These are phyloP conservation scores for Cricetomys ansorgei DNA, from an alignment of 2,113 vertebrate genomes.

Conservation along the genomic window DNA sequence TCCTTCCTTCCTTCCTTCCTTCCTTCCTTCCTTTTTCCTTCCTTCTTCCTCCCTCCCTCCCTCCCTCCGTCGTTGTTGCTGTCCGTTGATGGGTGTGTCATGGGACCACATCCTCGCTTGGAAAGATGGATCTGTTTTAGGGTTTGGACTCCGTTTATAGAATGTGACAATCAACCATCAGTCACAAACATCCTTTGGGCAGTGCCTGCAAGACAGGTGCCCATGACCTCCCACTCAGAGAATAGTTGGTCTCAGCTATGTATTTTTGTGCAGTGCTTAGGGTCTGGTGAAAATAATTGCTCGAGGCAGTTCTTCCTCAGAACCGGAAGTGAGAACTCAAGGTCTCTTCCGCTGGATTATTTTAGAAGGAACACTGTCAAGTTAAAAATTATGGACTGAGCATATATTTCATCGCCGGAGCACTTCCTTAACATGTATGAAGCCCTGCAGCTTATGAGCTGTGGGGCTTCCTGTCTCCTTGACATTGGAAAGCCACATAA, in stretches of 20 bases:
- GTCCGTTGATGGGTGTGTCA: not conserved
- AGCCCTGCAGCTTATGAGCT: not conserved
- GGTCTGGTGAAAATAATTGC: not conserved
- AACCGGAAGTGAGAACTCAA: conserved; percentile 33
- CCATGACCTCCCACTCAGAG: not conserved
- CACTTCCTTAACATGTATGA: not conserved
- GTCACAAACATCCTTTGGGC: not conserved
- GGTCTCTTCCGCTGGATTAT: not conserved
- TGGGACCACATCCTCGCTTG: not conserved
- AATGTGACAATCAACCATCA: not conserved
- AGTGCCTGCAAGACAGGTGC: not conserved
- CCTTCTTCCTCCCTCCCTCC: too few species aligned
- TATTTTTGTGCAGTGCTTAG: not conserved
- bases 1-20: too few species aligned
- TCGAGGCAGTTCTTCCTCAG: not conserved
- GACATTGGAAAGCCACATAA: not conserved
- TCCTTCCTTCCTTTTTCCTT: too few species aligned
- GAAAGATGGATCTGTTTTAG: not conserved
- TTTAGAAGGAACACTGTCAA: not conserved
- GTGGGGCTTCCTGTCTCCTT: not conserved
- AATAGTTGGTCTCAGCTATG: not conserved
- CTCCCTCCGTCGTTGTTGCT: too few species aligned
- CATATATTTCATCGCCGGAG: not conserved
- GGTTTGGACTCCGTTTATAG: not conserved
- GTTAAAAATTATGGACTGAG: not conserved